Base-by-base conservation (phyloP, 2,797 vertebrate species). In the Channa striata region DNA sequence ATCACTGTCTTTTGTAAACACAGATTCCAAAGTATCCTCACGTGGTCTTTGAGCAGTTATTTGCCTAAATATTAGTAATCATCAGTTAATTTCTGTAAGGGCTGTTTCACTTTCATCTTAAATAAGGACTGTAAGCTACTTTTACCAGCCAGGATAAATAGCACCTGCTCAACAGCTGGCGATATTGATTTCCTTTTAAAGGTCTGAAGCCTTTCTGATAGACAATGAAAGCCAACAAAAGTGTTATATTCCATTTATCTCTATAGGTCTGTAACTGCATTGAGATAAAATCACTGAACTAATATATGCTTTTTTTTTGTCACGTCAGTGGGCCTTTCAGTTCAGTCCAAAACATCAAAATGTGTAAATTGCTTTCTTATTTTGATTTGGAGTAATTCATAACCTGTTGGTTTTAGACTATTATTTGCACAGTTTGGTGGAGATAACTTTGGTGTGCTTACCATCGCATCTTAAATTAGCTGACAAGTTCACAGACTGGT, bases 401-500 rank as follows among this genome's bases (percentile, higher is more conserved):
- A 47, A n/a, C 23, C 49, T 71, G 36, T 33, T 48, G 65, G 19
- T 5, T 62, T 8, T 9, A 47, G 59, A 17, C 1, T 36, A 11
- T 44, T 8, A 8, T 17, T 46, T 65, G 64, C 49, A 56, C 23
- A 30, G 59, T 84, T 71, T 59, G n/a, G 68, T 76, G 51, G 37
- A 53, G 72, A 65, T 59, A 9, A 53, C 43, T 23, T 53, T 11
- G n/a, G 11, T 74, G 33, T 59, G 40, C 16, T 25, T n/a, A 53
- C 65, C 65, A 53, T 17, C 0, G 16, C 49, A 64, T 68, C 47
- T 61, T 46, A 46, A 33, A 80, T 82, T 62, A 57, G 51, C 74
- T 56, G 48, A 50, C 37, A 68, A 68, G 61, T 82, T 85, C 85
- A 77, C 70, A 72, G 56, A 47, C 68, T 25, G 8, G 60, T 80